phyloP scores from a whole-genome alignment of 2,888 invertebrate species.

The Drosophila borborema region DNA sequence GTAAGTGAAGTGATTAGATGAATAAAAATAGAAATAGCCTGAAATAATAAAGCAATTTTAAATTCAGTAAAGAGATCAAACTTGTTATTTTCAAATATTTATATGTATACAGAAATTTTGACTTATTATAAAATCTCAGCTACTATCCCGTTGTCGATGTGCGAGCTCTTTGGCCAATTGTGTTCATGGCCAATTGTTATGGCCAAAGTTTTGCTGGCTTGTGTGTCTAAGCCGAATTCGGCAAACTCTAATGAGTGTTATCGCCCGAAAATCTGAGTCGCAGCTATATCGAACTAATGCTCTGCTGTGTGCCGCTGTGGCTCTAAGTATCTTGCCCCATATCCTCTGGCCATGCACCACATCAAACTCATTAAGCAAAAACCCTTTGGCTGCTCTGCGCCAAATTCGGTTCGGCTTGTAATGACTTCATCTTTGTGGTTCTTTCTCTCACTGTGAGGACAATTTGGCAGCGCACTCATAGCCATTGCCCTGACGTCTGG shows the following conservation, averaged over 20 bases:
- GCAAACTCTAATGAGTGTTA: constrained; percentile 71
- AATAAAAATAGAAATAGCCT: not conserved
- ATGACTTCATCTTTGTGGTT: constrained; percentile 78
- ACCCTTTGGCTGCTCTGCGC: constrained; percentile 72
- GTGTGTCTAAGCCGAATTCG: constrained; percentile 52
- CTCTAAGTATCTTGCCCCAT: constrained; percentile 18
- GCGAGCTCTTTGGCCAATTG: constrained; percentile 42
- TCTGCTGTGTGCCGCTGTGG: constrained; percentile 19
- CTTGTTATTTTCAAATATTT: not conserved
- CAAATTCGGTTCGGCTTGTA: constrained; percentile 72
- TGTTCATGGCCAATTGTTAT: constrained; percentile 71
- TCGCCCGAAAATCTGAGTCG: constrained; percentile 63
- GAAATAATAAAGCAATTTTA: not conserved
- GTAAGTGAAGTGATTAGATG: not conserved
- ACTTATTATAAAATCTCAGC: constrained; percentile 4
- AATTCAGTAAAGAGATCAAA: not conserved
- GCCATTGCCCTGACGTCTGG: constrained; percentile 60
- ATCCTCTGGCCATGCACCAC: constrained; percentile 6
- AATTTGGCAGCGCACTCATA: constrained; percentile 63
- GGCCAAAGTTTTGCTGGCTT: constrained; percentile 52
- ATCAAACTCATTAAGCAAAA: constrained; percentile 74
- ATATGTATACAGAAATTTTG: constrained; percentile 5
- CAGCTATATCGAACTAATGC: constrained; percentile 25
- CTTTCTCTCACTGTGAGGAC: constrained; percentile 60
- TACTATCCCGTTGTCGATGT: not conserved